These are phyloP conservation scores for Cetoscarus ocellatus DNA, from an alignment of 2,797 vertebrate species.

Conservation along the genomic window DNA sequence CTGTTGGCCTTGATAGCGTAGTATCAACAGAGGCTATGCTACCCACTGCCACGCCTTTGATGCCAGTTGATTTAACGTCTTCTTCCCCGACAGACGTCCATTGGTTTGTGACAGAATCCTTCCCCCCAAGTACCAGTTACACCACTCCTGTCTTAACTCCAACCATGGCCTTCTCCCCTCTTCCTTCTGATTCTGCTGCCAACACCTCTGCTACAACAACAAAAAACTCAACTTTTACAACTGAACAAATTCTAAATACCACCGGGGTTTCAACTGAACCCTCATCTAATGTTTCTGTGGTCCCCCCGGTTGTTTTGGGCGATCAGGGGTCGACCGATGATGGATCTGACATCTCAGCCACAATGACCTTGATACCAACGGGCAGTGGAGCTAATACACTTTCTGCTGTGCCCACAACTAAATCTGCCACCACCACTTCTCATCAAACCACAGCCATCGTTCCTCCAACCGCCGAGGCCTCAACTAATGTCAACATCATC, in stretches of 20 bases:
- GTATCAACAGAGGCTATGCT: constrained; percentile 42
- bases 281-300: constrained; percentile 50
- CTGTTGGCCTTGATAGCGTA: constrained; percentile 49
- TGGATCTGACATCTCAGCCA: constrained; percentile 63
- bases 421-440: constrained; percentile 55
- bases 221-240: constrained; percentile 38
- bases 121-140: constrained; percentile 51
- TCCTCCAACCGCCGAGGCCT: constrained; percentile 46
- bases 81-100: constrained; percentile 73
- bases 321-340: constrained; percentile 74
- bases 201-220: constrained; percentile 29
- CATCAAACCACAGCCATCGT: constrained; percentile 54
- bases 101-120: constrained; percentile 78
- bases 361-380: constrained; percentile 66
- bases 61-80: constrained; percentile 52
- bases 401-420: constrained; percentile 52
- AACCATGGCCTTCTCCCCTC: constrained; percentile 47
- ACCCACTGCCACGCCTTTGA: constrained; percentile 60
- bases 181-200: constrained; percentile 41
- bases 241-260: constrained; percentile 40
- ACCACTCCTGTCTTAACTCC: constrained; percentile 56
- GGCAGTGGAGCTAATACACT: constrained; percentile 59
- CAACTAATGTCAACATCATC: constrained; percentile 46
- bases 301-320: constrained; percentile 66
- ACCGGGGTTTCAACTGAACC: constrained; percentile 50